A percentile compares a stretch with the other conserved stretches of the same genome.
Evolutionary conservation across 1,140 invertebrate genomes (phyloP).

Genomic region (Drosophila novamexicana): DNA sequence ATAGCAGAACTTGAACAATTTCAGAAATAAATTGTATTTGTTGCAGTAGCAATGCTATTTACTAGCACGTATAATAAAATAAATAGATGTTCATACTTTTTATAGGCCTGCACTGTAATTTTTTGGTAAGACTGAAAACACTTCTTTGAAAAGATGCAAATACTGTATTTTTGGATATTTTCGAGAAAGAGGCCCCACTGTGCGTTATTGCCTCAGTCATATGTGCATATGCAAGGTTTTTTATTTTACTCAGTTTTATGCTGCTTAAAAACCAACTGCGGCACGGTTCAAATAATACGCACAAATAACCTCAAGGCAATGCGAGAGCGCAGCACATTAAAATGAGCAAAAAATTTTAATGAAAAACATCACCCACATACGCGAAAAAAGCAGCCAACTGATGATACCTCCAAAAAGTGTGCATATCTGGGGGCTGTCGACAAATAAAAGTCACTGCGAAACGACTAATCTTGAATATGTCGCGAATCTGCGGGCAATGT

Average conservation of each 20-base stretch:
- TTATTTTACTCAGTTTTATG: constrained; percentile 24
- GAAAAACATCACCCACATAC: constrained; percentile 52
- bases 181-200: neutral
- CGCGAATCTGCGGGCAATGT: neutral
- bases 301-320: constrained; percentile 59
- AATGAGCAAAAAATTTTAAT: constrained; percentile 73
- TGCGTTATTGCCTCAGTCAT: neutral
- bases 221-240: constrained; percentile 12
- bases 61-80: too few species aligned
- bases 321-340: constrained; percentile 47
- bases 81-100: too few species aligned
- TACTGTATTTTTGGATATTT: neutral
- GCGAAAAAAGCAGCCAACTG: constrained; percentile 18
- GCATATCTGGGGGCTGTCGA: neutral
- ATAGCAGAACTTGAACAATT: too few species aligned
- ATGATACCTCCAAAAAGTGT: constrained; percentile 10
- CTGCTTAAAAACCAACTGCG: constrained; percentile 21
- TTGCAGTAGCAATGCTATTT: too few species aligned
- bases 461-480: neutral
- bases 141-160: too few species aligned
- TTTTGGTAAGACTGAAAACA: too few species aligned
- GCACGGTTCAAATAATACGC: constrained; percentile 38
- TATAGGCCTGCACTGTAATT: too few species aligned
- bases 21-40: too few species aligned
- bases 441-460: neutral